A percentile compares a stretch with the other conserved stretches of the same genome.
These are phyloP conservation scores for Neria commutata DNA, from an alignment of 2,888 invertebrate genomes.

Conservation along the genomic window DNA sequence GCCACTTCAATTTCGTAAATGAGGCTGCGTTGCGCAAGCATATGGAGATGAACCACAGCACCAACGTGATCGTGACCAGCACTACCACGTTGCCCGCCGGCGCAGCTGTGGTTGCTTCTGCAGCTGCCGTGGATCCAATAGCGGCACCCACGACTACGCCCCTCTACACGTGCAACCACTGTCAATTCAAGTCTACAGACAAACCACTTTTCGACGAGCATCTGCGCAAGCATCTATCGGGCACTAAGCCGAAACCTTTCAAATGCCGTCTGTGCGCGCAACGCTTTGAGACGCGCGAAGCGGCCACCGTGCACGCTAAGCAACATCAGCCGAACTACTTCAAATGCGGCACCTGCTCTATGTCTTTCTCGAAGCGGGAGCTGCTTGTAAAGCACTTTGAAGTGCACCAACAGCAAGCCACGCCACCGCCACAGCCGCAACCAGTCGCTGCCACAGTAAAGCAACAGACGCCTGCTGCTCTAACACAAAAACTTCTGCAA, in stretches of 20 bases:
- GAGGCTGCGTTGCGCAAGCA: conserved; percentile 59
- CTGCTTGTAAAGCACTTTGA: conserved; percentile 61
- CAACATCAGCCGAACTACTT: conserved; percentile 61
- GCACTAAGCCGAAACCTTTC: conserved; percentile 60
- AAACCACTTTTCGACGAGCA: conserved; percentile 60
- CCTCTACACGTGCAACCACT: conserved; percentile 58
- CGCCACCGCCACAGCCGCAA: conserved; percentile 33
- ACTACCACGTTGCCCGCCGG: conserved; percentile 55
- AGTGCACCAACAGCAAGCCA: conserved; percentile 50
- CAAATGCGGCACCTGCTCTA: conserved; percentile 61
- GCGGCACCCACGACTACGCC: conserved; percentile 39
- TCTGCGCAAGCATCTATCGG: conserved; percentile 56
- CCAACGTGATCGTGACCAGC: conserved; percentile 56
- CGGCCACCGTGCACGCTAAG: conserved; percentile 61
- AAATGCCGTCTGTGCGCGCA: conserved; percentile 62
- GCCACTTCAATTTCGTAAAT: conserved; percentile 59
- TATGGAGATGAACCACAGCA: conserved; percentile 61
- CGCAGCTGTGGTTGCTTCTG: conserved; percentile 44
- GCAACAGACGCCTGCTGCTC: conserved; percentile 35
- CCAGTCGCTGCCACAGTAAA: conserved; percentile 15
- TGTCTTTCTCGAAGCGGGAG: conserved; percentile 60
- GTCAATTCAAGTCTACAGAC: conserved; percentile 60
- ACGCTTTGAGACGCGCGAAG: conserved; percentile 61
- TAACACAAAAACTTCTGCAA: conserved; percentile 60
- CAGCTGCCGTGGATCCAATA: conserved; percentile 29